Conservation (phyloP, 2,888 invertebrate species). For the Pasiphila rectangulata region DNA sequence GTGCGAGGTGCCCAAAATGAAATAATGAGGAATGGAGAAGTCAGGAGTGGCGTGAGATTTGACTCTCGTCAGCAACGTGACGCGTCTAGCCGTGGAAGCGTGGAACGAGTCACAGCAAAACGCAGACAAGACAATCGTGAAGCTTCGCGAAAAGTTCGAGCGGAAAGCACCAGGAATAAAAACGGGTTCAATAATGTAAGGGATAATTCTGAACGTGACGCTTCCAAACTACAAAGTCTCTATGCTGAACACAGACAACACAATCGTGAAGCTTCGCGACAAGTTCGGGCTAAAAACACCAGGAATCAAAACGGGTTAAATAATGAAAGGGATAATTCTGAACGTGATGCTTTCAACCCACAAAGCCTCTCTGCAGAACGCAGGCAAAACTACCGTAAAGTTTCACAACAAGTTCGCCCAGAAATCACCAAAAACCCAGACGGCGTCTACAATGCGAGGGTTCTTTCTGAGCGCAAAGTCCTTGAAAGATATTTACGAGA, state of each 20-base stretch:
- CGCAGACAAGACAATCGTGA: neutral
- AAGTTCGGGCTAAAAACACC: neutral
- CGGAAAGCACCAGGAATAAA: neutral
- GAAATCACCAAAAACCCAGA: neutral
- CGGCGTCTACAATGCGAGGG: too few relatives aligned
- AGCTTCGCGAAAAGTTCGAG: neutral
- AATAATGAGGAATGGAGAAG: conserved; percentile 3
- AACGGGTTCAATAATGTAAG: neutral
- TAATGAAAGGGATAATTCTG: neutral
- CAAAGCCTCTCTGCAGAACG: neutral
- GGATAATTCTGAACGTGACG: too few relatives aligned
- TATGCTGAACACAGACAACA: neutral
- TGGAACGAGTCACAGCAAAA: neutral
- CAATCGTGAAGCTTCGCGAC: neutral
- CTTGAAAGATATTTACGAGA: neutral
- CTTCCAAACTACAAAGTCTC: too few relatives aligned
- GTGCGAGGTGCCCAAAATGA: neutral
- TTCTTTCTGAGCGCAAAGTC: conserved; percentile 1
- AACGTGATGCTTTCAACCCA: neutral
- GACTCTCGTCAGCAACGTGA: neutral
- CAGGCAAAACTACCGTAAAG: neutral
- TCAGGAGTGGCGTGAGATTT: neutral
- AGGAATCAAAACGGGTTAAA: neutral
- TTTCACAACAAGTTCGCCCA: neutral
- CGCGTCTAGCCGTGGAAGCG: neutral